Conservation (phyloP, 2,888 invertebrate genomes). For the Cosmorhoe ocellata region DNA sequence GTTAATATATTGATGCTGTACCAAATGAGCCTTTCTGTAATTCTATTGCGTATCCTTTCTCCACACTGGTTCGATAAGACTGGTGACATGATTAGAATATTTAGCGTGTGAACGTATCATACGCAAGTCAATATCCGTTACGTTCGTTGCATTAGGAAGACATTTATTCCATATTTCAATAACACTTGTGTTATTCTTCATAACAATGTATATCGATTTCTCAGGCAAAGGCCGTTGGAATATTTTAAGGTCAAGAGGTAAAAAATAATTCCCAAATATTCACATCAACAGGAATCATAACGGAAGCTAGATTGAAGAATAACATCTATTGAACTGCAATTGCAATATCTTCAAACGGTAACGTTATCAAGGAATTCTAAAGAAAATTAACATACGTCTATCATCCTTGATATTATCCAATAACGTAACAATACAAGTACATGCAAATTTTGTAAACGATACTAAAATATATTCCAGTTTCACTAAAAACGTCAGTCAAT, state of each 20-base stretch:
- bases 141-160: slow-evolving; percentile 1
- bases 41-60: too few relatives aligned
- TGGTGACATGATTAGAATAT: too few relatives aligned
- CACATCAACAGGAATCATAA: slow-evolving; percentile 68
- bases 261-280: slow-evolving; percentile 53
- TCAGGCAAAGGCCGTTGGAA: slow-evolving; percentile 57
- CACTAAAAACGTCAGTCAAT: slow-evolving; percentile 50
- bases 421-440: slow-evolving; percentile 55
- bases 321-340: slow-evolving; percentile 59
- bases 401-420: slow-evolving; percentile 75
- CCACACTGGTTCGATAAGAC: too few relatives aligned
- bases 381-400: slow-evolving; percentile 76
- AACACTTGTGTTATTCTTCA: slow-evolving; percentile 30
- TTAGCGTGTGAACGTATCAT: too few relatives aligned
- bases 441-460: slow-evolving; percentile 76
- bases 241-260: slow-evolving; percentile 61
- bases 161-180: slow-evolving; percentile 28
- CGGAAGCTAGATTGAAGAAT: slow-evolving; percentile 76
- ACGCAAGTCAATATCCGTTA: slow-evolving; percentile 21
- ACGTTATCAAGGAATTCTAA: slow-evolving; percentile 50
- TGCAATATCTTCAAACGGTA: slow-evolving; percentile 56
- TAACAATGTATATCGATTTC: slow-evolving; percentile 52
- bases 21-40: too few relatives aligned
- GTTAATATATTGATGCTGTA: too few relatives aligned
- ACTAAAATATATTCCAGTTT: slow-evolving; percentile 45